phyloP scores from a whole-genome alignment of 2,797 vertebrate species.

The Xenops minutus region DNA sequence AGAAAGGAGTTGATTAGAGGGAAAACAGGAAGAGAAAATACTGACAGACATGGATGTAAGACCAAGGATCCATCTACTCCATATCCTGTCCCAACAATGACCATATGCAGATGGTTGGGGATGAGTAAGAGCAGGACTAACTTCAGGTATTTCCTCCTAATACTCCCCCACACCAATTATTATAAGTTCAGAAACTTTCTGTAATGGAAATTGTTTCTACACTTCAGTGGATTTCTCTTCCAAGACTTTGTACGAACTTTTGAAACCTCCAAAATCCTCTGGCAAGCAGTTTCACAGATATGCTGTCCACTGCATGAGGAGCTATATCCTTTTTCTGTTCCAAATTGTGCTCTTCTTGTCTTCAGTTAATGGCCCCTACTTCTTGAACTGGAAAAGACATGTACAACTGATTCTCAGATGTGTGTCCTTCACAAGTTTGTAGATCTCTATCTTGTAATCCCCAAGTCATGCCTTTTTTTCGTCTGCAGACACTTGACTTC shows the following conservation, averaged over 20 bases:
- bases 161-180: conserved; percentile 58
- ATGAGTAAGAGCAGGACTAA: conserved; percentile 48
- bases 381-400: background rate
- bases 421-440: background rate
- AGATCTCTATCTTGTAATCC: background rate
- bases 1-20: conserved; percentile 23
- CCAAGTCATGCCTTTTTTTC: background rate
- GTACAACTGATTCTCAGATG: background rate
- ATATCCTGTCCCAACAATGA: conserved; percentile 68
- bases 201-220: accelerated
- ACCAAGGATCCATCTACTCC: conserved; percentile 44
- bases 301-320: background rate
- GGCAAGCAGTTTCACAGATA: background rate
- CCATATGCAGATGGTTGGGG: conserved; percentile 55
- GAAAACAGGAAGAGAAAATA: conserved; percentile 66
- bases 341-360: background rate
- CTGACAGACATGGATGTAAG: conserved; percentile 43
- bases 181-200: background rate
- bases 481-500: background rate
- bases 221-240: background rate
- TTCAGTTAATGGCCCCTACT: background rate
- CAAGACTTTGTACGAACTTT: background rate
- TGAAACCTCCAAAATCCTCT: background rate
- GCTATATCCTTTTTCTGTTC: background rate
- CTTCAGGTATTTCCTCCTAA: conserved; percentile 56